These are phyloP conservation scores for Euzophera pinguis DNA, from an alignment of 2,888 invertebrate genomes.

Conservation along the genomic window DNA sequence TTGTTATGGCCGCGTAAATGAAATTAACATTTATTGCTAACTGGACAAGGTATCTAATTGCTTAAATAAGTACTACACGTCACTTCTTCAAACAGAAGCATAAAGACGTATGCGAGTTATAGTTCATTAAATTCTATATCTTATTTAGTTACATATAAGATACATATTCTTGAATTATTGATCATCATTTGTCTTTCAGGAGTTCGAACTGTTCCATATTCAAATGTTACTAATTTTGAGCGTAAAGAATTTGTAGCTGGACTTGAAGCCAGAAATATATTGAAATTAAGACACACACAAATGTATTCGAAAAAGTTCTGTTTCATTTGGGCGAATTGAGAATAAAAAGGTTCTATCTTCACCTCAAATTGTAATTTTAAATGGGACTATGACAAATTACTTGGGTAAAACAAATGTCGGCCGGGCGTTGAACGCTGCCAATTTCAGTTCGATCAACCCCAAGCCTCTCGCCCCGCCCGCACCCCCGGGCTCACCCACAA, in stretches of 20 bases:
- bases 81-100: constrained; percentile 19
- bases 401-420: constrained; percentile 53
- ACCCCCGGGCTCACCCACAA: constrained; percentile 40
- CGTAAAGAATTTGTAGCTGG: constrained; percentile 15
- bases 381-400: constrained; percentile 43
- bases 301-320: background rate
- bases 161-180: constrained; percentile 27
- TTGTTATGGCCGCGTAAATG: constrained; percentile 43
- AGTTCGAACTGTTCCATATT: constrained; percentile 45
- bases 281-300: too few relatives aligned
- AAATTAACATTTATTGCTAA: constrained; percentile 54
- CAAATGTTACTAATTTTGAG: constrained; percentile 37
- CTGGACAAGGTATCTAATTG: constrained; percentile 55
- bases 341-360: background rate
- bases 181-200: constrained; percentile 21
- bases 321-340: background rate
- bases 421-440: constrained; percentile 63
- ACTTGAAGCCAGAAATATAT: constrained; percentile 32
- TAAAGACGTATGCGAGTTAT: constrained; percentile 22
- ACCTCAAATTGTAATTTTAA: background rate
- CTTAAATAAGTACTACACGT: constrained; percentile 32
- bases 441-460: constrained; percentile 73
- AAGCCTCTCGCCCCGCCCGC: constrained; percentile 33
- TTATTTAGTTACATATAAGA: constrained; percentile 30
- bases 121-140: constrained; percentile 32